These are phyloP conservation scores for Sebastes baramenuke DNA, from an alignment of 2,797 vertebrate species.

Conservation along the genomic window DNA sequence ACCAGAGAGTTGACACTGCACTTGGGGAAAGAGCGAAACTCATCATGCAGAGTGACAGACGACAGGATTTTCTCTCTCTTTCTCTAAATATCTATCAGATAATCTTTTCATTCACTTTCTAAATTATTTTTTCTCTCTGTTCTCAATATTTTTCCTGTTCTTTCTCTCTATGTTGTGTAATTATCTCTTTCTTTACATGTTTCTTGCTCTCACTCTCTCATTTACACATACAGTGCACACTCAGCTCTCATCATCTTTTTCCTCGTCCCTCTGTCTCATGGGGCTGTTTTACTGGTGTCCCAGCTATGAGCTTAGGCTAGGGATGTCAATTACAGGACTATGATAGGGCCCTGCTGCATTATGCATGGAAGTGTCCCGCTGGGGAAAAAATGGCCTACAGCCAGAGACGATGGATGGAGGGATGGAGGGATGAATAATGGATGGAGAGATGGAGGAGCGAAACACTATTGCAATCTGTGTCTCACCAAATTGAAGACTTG, in stretches of 20 bases:
- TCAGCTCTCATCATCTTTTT: conserved; percentile 56
- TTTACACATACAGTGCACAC: conserved; percentile 51
- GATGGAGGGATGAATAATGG: conserved; percentile 79
- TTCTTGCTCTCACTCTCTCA: neutral
- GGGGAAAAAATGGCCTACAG: conserved; percentile 78
- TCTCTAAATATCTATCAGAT: neutral
- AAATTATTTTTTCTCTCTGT: neutral
- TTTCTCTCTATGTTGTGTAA: conserved; percentile 11
- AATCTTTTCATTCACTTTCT: neutral
- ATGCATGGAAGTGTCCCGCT: conserved; percentile 78
- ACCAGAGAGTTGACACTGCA: conserved; percentile 24
- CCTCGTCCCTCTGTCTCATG: conserved; percentile 45
- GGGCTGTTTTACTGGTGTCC: conserved; percentile 71
- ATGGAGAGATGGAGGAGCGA: conserved; percentile 74
- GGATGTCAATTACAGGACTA: conserved; percentile 82
- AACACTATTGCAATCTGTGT: conserved; percentile 76
- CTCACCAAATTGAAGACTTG: conserved; percentile 77
- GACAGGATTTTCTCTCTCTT: neutral
- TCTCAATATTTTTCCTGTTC: neutral
- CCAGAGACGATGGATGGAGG: conserved; percentile 69
- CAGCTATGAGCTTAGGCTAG: conserved; percentile 63
- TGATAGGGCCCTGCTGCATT: conserved; percentile 78
- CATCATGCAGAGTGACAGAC: conserved; percentile 12
- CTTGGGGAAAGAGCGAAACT: conserved; percentile 30
- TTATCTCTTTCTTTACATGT: conserved; percentile 5